A percentile compares a stretch with the other conserved stretches of the same genome.
phyloP scores from a whole-genome alignment of 2,888 invertebrate genomes.

The Cyclophora punctaria region DNA sequence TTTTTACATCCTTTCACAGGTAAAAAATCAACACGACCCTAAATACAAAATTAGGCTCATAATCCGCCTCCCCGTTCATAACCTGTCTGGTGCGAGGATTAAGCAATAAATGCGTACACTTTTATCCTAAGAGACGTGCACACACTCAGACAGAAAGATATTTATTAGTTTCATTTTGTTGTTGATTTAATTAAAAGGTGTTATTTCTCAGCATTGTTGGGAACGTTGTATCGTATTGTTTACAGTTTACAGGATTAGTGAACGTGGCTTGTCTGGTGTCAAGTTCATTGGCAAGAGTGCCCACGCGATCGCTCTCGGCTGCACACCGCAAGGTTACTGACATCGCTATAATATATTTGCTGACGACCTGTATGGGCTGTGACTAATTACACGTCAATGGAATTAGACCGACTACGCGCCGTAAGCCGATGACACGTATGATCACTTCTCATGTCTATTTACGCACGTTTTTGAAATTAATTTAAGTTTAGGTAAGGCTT shows the following conservation, averaged over 20 bases:
- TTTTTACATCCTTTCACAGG: conserved; percentile 7
- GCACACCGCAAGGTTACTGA: conserved; percentile 54
- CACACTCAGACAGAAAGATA: conserved; percentile 1
- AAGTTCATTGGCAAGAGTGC: conserved; percentile 66
- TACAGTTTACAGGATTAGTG: conserved; percentile 39
- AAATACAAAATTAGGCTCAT: conserved; percentile 19
- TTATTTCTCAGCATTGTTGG: conserved; percentile 1
- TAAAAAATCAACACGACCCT: conserved; percentile 13
- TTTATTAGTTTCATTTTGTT: too few relatives aligned
- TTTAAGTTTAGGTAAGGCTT: too few relatives aligned
- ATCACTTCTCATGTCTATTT: too few relatives aligned
- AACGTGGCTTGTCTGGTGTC: conserved; percentile 37
- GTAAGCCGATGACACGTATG: conserved; percentile 17
- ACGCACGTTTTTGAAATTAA: too few relatives aligned
- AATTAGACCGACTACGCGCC: conserved; percentile 13
- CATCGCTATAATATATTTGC: conserved; percentile 37
- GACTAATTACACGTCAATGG: conserved; percentile 43
- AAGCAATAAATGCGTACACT: conserved; percentile 17
- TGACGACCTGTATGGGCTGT: conserved; percentile 39
- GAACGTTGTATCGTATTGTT: conserved; percentile 15
- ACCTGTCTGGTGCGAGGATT: conserved; percentile 18
- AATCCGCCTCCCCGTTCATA: conserved; percentile 17
- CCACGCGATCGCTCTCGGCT: conserved; percentile 57
- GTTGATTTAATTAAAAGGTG: too few relatives aligned
- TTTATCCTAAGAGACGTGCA: conserved; percentile 7